Evolutionary conservation across 1,140 invertebrate genomes (phyloP).

Genomic region (Bombus sibiricus): DNA sequence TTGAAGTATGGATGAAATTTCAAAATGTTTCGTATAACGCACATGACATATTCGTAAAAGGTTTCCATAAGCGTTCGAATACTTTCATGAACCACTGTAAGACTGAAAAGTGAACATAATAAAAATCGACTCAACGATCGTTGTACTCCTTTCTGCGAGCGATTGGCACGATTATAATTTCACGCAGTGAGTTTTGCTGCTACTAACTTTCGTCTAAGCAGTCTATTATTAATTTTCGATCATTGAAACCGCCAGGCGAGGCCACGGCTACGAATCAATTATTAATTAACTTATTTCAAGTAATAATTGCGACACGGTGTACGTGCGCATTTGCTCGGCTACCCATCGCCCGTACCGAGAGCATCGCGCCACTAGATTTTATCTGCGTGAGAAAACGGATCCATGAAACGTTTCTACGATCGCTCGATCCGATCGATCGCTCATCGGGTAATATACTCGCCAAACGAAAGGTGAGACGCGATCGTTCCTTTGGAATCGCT

Average conservation of each 20-base stretch:
- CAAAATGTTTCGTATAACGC: too few species aligned
- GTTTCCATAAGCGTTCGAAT: too few species aligned
- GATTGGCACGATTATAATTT: slow-evolving; percentile 17
- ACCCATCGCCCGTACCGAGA: neutral
- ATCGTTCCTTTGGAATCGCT: neutral
- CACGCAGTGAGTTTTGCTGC: neutral
- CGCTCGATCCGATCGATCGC: slow-evolving; percentile 2
- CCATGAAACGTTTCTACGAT: slow-evolving; percentile 28
- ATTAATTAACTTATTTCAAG: slow-evolving; percentile 47
- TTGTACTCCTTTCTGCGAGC: neutral
- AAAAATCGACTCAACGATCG: neutral
- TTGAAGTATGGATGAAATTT: too few species aligned
- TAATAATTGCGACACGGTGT: slow-evolving; percentile 38
- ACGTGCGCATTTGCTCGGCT: neutral
- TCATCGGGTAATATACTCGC: slow-evolving; percentile 7
- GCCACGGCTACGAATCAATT: slow-evolving; percentile 21
- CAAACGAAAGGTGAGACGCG: slow-evolving; percentile 24
- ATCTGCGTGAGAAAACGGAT: slow-evolving; percentile 52
- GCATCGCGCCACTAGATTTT: slow-evolving; percentile 21
- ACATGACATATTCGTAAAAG: too few species aligned
- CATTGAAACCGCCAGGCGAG: neutral
- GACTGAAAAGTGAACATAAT: neutral
- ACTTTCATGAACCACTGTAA: neutral
- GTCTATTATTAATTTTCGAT: slow-evolving; percentile 17
- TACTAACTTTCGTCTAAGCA: neutral